Evolutionary conservation across 53 echinoderm and acorn worm species (phyloP).

Genomic region (Zoroaster sp.): DNA sequence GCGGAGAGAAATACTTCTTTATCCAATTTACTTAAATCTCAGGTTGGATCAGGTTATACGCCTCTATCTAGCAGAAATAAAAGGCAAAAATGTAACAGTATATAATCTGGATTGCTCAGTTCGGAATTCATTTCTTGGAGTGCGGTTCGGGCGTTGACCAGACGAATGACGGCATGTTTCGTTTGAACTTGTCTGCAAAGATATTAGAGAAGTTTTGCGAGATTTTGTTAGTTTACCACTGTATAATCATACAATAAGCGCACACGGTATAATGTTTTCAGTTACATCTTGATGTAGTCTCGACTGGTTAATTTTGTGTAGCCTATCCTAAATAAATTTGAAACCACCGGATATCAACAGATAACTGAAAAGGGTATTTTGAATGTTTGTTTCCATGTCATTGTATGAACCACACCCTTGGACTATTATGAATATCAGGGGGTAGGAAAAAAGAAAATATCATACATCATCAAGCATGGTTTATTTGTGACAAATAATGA

Average conservation of each 20-base stretch:
- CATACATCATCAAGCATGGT: too few species aligned
- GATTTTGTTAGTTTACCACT: neutral
- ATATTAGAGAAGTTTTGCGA: neutral
- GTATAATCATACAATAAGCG: neutral
- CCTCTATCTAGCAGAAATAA: constrained; percentile 53
- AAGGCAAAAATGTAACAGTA: constrained; percentile 60
- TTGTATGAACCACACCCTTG: too few species aligned
- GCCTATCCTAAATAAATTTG: too few species aligned
- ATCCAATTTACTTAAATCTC: constrained; percentile 54
- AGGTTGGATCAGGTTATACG: constrained; percentile 59
- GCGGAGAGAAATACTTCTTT: constrained; percentile 6
- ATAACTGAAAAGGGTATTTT: too few species aligned
- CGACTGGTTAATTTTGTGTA: neutral
- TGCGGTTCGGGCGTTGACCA: constrained; percentile 45
- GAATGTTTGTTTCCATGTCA: too few species aligned
- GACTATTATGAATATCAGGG: too few species aligned
- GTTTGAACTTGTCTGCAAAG: neutral
- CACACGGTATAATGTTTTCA: neutral
- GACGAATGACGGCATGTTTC: neutral
- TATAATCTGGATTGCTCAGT: constrained; percentile 1
- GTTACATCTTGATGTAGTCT: neutral
- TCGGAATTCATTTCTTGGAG: too few species aligned
- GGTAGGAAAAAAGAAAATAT: too few species aligned
- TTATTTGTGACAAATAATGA: too few species aligned
- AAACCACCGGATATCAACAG: too few species aligned